Conservation (phyloP, 1,140 invertebrate species). For the Drosophila obscura region DNA sequence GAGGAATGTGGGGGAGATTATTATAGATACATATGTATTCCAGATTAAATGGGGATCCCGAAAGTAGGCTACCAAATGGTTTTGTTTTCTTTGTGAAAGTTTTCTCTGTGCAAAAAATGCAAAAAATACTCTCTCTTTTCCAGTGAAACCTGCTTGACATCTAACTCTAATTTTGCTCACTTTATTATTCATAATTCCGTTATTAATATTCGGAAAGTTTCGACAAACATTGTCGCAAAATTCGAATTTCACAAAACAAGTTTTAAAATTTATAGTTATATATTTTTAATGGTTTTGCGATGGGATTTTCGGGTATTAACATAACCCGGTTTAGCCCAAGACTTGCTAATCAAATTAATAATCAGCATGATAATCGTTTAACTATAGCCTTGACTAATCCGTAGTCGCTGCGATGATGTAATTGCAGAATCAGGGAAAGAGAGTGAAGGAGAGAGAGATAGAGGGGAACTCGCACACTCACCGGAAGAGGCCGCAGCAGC, state of each 20-base stretch:
- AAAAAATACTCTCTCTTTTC: not conserved
- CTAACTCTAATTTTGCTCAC: constrained; percentile 1
- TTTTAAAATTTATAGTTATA: constrained; percentile 7
- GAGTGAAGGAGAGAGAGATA: too few relatives aligned
- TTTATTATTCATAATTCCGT: constrained; percentile 19
- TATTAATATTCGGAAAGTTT: constrained; percentile 42
- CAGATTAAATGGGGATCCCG: not conserved
- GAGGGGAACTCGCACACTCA: constrained; percentile 41
- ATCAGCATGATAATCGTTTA: constrained; percentile 21
- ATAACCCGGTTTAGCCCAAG: constrained; percentile 22
- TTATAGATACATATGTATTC: not conserved
- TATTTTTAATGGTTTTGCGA: constrained; percentile 6
- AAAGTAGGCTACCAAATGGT: constrained; percentile 11
- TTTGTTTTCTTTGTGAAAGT: constrained; percentile 23
- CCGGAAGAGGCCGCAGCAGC: constrained; percentile 64
- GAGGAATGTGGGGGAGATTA: not conserved
- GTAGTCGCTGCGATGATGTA: constrained; percentile 40
- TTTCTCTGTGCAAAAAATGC: not conserved
- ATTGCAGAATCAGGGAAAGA: constrained; percentile 5
- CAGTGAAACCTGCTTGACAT: constrained; percentile 2
- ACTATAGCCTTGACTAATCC: constrained; percentile 1
- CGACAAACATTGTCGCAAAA: constrained; percentile 37
- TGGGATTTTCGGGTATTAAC: constrained; percentile 41
- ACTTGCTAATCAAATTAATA: constrained; percentile 51
- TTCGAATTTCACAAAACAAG: constrained; percentile 42